Evolutionary conservation across 2,797 vertebrate species (phyloP).

Genomic region (Cottoperca gobio): DNA sequence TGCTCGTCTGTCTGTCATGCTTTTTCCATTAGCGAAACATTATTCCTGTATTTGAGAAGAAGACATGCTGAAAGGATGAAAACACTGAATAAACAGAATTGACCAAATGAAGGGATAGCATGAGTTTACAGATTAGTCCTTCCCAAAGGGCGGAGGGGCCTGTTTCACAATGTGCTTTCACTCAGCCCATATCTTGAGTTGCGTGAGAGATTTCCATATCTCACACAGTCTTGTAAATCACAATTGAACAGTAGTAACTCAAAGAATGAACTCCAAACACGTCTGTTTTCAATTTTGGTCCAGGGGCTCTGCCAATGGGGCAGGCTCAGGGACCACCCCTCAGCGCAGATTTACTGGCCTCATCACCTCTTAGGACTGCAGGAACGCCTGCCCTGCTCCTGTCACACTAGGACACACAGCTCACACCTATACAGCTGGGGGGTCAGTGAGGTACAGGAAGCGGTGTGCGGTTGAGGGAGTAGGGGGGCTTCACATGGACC

Average conservation of each 20-base stretch:
- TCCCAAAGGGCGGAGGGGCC: constrained; percentile 76
- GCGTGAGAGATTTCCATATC: constrained; percentile 91
- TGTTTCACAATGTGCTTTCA: constrained; percentile 87
- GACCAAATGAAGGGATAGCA: constrained; percentile 74
- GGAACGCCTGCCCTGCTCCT: constrained; percentile 62
- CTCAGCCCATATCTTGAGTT: constrained; percentile 88
- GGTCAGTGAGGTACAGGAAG: constrained; percentile 12
- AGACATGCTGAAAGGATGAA: constrained; percentile 65
- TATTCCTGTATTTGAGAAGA: constrained; percentile 58
- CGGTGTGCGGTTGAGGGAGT: neutral
- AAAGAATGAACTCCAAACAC: constrained; percentile 90
- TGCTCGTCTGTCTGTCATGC: constrained; percentile 30
- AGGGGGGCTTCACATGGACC: neutral
- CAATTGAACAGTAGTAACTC: constrained; percentile 92
- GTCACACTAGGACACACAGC: constrained; percentile 47
- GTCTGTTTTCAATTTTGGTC: constrained; percentile 93
- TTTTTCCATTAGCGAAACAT: constrained; percentile 60
- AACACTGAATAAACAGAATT: constrained; percentile 69
- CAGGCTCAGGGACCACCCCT: constrained; percentile 91
- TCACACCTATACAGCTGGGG: constrained; percentile 53
- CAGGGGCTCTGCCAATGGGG: constrained; percentile 87
- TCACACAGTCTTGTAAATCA: constrained; percentile 92
- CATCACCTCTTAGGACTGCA: constrained; percentile 81
- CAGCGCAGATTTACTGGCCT: constrained; percentile 83
- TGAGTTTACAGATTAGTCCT: constrained; percentile 74